Conservation (phyloP, 2,797 vertebrate species). For the Gymnoscopelus braueri region DNA sequence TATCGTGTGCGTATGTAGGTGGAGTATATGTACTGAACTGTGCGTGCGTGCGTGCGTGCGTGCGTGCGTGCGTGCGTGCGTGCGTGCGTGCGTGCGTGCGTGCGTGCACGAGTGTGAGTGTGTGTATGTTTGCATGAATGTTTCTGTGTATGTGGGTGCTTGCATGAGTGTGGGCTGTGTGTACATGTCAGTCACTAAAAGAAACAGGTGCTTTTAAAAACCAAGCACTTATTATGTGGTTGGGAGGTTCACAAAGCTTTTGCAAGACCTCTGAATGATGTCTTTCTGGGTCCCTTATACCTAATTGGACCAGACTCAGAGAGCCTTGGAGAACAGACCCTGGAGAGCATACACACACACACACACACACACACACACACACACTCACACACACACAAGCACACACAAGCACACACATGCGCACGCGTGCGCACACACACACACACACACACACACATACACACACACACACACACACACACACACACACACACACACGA, state of each 20-base stretch:
- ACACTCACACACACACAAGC: slow-evolving; percentile 20
- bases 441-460: neutral
- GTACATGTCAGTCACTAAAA: slow-evolving; percentile 38
- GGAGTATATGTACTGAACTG: neutral
- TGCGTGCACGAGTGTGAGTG: slow-evolving; percentile 7
- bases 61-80: neutral
- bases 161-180: slow-evolving; percentile 17
- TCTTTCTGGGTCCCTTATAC: slow-evolving; percentile 46
- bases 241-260: slow-evolving; percentile 34
- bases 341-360: slow-evolving; percentile 13
- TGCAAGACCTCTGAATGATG: slow-evolving; percentile 48
- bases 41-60: slow-evolving; percentile 13
- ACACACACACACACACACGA: too few species aligned
- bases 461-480: too few species aligned
- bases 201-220: slow-evolving; percentile 47
- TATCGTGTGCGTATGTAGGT: slow-evolving; percentile 24
- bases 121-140: slow-evolving; percentile 2
- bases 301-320: slow-evolving; percentile 57
- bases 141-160: slow-evolving; percentile 3
- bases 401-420: slow-evolving; percentile 10
- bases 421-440: slow-evolving; percentile 7
- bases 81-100: slow-evolving; percentile 15
- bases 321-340: slow-evolving; percentile 30
- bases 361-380: slow-evolving; percentile 7
- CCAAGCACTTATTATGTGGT: slow-evolving; percentile 38